Conservation (phyloP, 2,113 vertebrate genomes). For the Brachionichthys hirsutus region DNA sequence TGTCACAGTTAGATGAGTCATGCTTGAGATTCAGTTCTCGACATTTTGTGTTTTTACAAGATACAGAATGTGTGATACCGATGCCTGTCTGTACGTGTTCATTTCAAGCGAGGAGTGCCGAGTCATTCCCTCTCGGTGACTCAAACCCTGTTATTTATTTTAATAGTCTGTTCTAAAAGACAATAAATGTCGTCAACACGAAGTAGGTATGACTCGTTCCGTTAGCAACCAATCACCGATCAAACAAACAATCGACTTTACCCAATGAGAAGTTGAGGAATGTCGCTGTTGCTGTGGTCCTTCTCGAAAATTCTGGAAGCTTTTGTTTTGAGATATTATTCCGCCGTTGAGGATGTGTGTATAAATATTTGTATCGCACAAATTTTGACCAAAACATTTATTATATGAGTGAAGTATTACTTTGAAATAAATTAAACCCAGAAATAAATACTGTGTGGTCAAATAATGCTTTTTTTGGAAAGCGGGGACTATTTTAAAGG, state of each 20-base stretch:
- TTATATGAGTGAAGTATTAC: background rate
- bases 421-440: no score
- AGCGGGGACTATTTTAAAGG: constrained; percentile 38
- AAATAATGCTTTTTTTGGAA: background rate
- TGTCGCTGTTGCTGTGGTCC: constrained; percentile 30
- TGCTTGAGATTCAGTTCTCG: no score
- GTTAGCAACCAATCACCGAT: constrained; percentile 57
- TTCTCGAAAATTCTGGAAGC: constrained; percentile 67
- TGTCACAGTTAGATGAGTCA: no score
- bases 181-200: no score
- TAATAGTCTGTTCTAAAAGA: no score
- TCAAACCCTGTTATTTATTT: no score
- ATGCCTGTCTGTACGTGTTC: no score
- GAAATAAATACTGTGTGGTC: accelerated
- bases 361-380: accelerated
- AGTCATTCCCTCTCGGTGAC: no score
- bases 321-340: constrained; percentile 35
- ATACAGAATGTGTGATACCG: no score
- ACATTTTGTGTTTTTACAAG: no score
- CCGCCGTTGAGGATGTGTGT: constrained; percentile 12
- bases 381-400: background rate
- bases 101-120: no score
- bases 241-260: constrained; percentile 65
- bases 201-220: no score
- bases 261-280: constrained; percentile 66